Evolutionary conservation across 2,888 invertebrate species (phyloP).

Genomic region (Nymphalis urticae): DNA sequence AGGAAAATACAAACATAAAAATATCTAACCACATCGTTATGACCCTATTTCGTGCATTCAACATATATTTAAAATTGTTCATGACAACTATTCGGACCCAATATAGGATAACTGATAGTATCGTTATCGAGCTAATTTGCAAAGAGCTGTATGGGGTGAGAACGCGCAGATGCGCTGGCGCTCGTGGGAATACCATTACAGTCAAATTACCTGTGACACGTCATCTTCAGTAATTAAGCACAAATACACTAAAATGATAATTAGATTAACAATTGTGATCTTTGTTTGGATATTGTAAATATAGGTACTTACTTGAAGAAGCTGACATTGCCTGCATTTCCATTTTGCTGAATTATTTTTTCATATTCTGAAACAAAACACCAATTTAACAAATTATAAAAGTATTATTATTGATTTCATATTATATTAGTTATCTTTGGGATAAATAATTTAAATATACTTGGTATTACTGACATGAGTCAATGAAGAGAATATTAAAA

Average conservation of each 20-base stretch:
- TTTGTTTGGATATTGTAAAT: too few relatives aligned
- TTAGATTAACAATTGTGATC: too few relatives aligned
- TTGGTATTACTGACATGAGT: too few relatives aligned
- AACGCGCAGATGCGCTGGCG: slow-evolving; percentile 64
- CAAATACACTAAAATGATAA: neutral
- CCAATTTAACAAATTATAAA: neutral
- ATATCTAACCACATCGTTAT: too few relatives aligned
- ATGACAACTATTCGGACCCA: slow-evolving; percentile 5
- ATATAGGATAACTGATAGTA: slow-evolving; percentile 36
- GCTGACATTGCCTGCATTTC: slow-evolving; percentile 59
- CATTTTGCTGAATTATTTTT: slow-evolving; percentile 44
- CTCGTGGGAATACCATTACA: slow-evolving; percentile 63
- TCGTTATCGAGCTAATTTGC: slow-evolving; percentile 45
- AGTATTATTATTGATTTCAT: neutral
- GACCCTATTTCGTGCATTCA: too few relatives aligned
- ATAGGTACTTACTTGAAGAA: slow-evolving; percentile 59
- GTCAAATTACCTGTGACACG: slow-evolving; percentile 56
- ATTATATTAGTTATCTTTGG: too few relatives aligned
- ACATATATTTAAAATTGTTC: slow-evolving; percentile 1
- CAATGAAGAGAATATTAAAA: too few relatives aligned
- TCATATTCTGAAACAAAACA: slow-evolving; percentile 47
- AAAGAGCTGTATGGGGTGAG: slow-evolving; percentile 46
- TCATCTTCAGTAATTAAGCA: slow-evolving; percentile 48
- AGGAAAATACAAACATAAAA: too few relatives aligned
- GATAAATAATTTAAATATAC: too few relatives aligned